phyloP scores from a whole-genome alignment of 2,797 vertebrate genomes.

The Parauchenoglanis punctatus region DNA sequence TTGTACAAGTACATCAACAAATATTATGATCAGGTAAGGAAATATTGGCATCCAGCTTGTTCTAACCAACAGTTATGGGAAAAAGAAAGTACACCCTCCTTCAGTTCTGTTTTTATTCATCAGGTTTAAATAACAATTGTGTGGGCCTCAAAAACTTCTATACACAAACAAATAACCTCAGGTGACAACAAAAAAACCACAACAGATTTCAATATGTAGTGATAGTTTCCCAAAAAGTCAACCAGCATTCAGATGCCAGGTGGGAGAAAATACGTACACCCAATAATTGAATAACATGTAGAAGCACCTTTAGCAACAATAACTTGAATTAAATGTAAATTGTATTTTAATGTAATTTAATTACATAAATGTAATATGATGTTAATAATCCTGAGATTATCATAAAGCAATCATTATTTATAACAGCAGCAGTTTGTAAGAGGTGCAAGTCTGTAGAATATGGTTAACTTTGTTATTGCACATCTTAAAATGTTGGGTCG shows the following conservation, averaged over 20 bases:
- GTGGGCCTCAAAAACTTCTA: neutral
- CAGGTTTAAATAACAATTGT: neutral
- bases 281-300: neutral
- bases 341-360: neutral
- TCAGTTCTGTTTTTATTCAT: neutral
- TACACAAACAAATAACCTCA: neutral
- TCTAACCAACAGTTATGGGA: neutral
- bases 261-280: neutral
- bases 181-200: no score
- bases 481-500: neutral
- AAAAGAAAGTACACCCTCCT: neutral
- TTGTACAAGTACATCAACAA: constrained; percentile 99
- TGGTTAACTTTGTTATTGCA: neutral
- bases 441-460: neutral
- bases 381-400: no score
- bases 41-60: no score
- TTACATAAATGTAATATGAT: neutral
- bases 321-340: neutral
- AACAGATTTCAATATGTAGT: neutral
- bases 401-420: no score
- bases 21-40: constrained; percentile 95
- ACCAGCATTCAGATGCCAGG: neutral
- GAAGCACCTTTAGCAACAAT: neutral
- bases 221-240: neutral
- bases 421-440: neutral